phyloP scores from a whole-genome alignment of 2,113 vertebrate genomes.

The Propithecus coquereli region DNA sequence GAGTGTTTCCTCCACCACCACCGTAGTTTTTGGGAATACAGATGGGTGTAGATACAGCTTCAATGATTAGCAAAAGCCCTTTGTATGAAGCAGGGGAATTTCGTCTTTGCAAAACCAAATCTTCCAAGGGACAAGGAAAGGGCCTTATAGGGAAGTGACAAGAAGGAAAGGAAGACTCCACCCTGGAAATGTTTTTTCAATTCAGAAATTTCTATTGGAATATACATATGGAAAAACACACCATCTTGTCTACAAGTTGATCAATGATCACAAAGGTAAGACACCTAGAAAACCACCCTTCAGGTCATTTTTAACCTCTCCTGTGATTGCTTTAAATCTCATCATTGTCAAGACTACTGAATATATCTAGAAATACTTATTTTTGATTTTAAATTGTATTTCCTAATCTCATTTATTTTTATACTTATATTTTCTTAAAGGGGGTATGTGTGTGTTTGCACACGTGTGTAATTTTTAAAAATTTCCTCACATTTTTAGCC shows the following conservation, averaged over 20 bases:
- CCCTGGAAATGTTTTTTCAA: background rate
- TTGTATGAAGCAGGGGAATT: conserved; percentile 8
- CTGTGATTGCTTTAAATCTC: background rate
- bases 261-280: background rate
- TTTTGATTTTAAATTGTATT: conserved; percentile 25
- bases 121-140: background rate
- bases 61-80: background rate
- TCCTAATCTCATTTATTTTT: background rate
- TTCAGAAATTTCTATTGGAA: background rate
- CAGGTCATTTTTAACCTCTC: background rate
- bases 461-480: background rate
- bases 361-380: background rate
- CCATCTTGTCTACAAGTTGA: background rate
- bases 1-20: background rate
- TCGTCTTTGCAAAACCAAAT: background rate
- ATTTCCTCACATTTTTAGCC: conserved; percentile 32
- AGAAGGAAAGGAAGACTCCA: background rate
- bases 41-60: background rate
- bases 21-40: background rate
- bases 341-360: background rate
- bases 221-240: background rate
- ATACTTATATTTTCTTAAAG: background rate
- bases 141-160: background rate
- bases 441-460: background rate
- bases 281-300: background rate